These are phyloP conservation scores for Cheilosia grossa DNA, from an alignment of 2,888 invertebrate genomes.

Conservation along the genomic window DNA sequence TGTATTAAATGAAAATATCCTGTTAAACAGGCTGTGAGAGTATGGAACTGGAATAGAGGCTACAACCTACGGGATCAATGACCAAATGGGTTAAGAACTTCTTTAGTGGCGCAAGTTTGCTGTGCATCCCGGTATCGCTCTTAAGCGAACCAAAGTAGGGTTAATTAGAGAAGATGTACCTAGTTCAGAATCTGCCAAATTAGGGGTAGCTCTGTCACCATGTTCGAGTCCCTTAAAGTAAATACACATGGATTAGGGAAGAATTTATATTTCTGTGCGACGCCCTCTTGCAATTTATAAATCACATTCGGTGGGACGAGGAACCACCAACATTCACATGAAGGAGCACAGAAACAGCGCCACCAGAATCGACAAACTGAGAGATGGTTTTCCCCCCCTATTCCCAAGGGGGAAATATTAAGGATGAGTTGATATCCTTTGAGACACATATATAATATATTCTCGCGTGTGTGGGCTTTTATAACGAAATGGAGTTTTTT, in stretches of 20 bases:
- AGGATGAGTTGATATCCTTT: constrained; percentile 56
- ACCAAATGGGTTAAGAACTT: constrained; percentile 63
- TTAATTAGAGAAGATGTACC: constrained; percentile 38
- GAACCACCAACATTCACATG: constrained; percentile 42
- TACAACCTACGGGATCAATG: constrained; percentile 62
- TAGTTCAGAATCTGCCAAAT: constrained; percentile 31
- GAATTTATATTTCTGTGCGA: constrained; percentile 19
- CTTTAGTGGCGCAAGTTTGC: constrained; percentile 22
- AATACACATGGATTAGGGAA: constrained; percentile 13
- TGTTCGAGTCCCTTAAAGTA: constrained; percentile 12
- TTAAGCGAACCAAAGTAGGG: constrained; percentile 41
- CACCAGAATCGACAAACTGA: neutral
- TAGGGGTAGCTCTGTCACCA: constrained; percentile 25
- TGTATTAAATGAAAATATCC: constrained; percentile 63
- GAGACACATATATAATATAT: constrained; percentile 6
- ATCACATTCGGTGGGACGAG: constrained; percentile 21
- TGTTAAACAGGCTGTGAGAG: constrained; percentile 41
- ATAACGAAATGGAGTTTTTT: constrained; percentile 57
- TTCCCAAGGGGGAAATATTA: constrained; percentile 10
- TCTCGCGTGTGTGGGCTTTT: constrained; percentile 51
- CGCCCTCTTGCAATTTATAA: constrained; percentile 50
- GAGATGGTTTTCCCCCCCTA: neutral
- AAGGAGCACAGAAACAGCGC: constrained; percentile 1
- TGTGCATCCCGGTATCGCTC: neutral
- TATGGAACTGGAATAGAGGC: constrained; percentile 20